phyloP scores from a whole-genome alignment of 2,797 vertebrate species.

The Sphenodon punctatus region DNA sequence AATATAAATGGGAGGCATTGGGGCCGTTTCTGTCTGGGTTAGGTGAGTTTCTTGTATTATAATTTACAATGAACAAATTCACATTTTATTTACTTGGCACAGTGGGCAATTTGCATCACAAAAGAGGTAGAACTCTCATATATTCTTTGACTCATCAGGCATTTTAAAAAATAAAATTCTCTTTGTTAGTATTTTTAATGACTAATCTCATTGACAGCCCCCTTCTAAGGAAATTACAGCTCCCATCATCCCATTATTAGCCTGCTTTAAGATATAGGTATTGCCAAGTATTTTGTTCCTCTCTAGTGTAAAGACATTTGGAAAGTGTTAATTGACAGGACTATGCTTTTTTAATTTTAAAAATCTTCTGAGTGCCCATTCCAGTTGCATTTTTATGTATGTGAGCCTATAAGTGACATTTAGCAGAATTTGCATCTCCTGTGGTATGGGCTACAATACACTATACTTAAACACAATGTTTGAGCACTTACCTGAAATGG shows the following conservation, averaged over 20 bases:
- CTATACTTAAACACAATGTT: no score
- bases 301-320: not conserved
- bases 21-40: no score
- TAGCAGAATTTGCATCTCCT: not conserved
- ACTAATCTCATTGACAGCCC: not conserved
- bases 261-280: no score
- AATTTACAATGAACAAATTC: not conserved
- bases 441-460: not conserved
- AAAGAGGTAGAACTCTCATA: not conserved
- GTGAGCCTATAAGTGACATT: not conserved
- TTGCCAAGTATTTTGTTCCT: not conserved
- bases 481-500: not conserved
- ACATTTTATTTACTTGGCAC: not conserved
- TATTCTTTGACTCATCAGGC: not conserved
- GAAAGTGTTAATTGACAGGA: not conserved
- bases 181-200: not conserved
- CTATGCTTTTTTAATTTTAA: not conserved
- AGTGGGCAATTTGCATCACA: not conserved
- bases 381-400: not conserved
- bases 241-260: not conserved
- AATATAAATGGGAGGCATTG: no score
- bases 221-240: not conserved
- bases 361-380: not conserved
- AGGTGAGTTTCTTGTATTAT: no score
- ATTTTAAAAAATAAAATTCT: not conserved